Evolutionary conservation across 2,888 invertebrate genomes (phyloP).

Genomic region (Barypeithes pellucidus): DNA sequence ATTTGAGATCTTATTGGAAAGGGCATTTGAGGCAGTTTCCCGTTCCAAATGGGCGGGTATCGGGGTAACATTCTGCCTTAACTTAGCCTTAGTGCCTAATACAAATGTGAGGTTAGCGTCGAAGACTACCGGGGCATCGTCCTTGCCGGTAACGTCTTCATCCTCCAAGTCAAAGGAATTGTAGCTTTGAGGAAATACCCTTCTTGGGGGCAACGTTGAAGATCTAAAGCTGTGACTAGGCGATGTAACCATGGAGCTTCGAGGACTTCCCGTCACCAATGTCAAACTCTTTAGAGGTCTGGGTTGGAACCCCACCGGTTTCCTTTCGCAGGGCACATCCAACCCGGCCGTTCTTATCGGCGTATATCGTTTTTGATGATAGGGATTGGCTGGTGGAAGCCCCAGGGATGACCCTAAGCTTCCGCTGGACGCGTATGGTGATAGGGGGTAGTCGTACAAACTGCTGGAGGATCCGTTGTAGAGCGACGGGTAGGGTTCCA

Average conservation of each 20-base stretch:
- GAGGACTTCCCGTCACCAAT: constrained; percentile 57
- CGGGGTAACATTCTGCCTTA: constrained; percentile 79
- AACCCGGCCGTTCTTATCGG: constrained; percentile 53
- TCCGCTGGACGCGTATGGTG: constrained; percentile 13
- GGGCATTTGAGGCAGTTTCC: constrained; percentile 83
- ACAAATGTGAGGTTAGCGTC: constrained; percentile 88
- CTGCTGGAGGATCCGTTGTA: constrained; percentile 10
- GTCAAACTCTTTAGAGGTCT: constrained; percentile 69
- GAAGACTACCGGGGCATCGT: constrained; percentile 85
- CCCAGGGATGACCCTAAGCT: not conserved
- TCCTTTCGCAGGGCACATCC: constrained; percentile 59
- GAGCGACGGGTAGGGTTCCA: constrained; percentile 54
- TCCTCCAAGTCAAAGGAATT: constrained; percentile 68
- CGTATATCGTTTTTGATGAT: constrained; percentile 38
- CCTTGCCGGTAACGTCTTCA: constrained; percentile 77
- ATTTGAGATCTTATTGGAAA: constrained; percentile 84
- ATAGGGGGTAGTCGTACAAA: constrained; percentile 10
- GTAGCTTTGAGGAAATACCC: constrained; percentile 79
- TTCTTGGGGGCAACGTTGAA: constrained; percentile 72
- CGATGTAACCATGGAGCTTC: constrained; percentile 57
- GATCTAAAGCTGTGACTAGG: constrained; percentile 54
- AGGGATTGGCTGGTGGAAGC: constrained; percentile 29
- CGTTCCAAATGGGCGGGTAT: constrained; percentile 85
- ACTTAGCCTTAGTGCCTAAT: constrained; percentile 82
- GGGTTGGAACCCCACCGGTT: constrained; percentile 63